Evolutionary conservation across 1,140 invertebrate genomes (phyloP).

Genomic region (Lordiphosa mommai): DNA sequence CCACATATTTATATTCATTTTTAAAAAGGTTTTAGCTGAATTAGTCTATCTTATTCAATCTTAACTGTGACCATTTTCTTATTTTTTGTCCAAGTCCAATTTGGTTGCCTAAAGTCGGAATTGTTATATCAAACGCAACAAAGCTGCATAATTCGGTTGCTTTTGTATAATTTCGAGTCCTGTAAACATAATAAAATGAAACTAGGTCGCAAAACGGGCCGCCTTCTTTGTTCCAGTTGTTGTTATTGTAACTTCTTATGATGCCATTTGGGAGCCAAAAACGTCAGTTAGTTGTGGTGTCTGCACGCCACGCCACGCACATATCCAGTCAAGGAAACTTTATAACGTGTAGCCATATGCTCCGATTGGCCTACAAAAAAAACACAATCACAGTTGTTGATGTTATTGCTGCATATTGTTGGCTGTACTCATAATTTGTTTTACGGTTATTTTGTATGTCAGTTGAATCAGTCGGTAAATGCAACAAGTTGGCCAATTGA

Average conservation of each 20-base stretch:
- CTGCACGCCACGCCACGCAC: constrained; percentile 49
- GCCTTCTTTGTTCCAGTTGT: constrained; percentile 41
- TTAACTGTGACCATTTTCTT: too few species aligned
- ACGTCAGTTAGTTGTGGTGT: constrained; percentile 39
- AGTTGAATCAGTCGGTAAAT: neutral
- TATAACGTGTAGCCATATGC: neutral
- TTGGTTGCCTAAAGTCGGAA: too few species aligned
- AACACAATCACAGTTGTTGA: constrained; percentile 37
- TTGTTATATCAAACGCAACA: too few species aligned
- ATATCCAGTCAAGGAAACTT: constrained; percentile 6
- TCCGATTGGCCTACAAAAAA: constrained; percentile 41
- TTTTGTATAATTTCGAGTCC: constrained; percentile 15
- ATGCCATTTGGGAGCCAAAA: constrained; percentile 18
- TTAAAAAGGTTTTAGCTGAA: too few species aligned
- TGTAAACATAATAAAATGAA: constrained; percentile 54
- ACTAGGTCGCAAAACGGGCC: constrained; percentile 63
- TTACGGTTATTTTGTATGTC: constrained; percentile 16
- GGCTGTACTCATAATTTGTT: constrained; percentile 26
- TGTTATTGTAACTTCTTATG: constrained; percentile 7
- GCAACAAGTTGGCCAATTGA: constrained; percentile 52
- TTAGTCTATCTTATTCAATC: too few species aligned
- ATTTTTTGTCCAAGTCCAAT: too few species aligned
- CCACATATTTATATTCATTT: too few species aligned
- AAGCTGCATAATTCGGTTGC: neutral
- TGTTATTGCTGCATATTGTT: constrained; percentile 5